phyloP scores from a whole-genome alignment of 2,888 invertebrate species.

The Scaeva pyrastri region DNA sequence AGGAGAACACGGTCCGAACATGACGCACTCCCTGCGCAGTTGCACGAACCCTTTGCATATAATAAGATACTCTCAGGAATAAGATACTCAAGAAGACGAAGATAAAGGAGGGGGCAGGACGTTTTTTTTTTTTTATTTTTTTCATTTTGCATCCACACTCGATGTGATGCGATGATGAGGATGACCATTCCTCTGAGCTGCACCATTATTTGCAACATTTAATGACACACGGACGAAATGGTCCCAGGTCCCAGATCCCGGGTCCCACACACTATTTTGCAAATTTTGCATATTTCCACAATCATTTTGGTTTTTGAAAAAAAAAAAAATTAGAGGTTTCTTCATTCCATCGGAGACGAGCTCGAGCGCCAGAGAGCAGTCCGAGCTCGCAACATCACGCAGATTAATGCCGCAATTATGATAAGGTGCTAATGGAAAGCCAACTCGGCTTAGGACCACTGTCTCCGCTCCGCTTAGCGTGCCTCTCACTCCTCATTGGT shows the following conservation, averaged over 20 bases:
- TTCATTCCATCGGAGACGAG: not conserved
- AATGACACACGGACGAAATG: slow-evolving; percentile 45
- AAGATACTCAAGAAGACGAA: slow-evolving; percentile 11
- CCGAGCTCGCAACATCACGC: slow-evolving; percentile 75
- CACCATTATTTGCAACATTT: slow-evolving; percentile 57
- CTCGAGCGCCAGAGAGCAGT: slow-evolving; percentile 28
- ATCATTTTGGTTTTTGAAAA: slow-evolving; percentile 27
- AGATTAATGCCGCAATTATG: slow-evolving; percentile 80
- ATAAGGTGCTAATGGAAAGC: slow-evolving; percentile 80
- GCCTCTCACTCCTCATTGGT: not conserved
- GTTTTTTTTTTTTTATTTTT: not conserved
- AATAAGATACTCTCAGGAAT: too few relatives aligned
- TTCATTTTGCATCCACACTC: not conserved
- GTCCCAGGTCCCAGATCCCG: not conserved
- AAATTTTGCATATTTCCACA: slow-evolving; percentile 66
- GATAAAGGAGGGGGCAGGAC: not conserved
- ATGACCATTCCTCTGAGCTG: slow-evolving; percentile 24
- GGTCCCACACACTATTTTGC: slow-evolving; percentile 52
- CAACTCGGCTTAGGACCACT: slow-evolving; percentile 75
- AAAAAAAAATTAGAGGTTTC: slow-evolving; percentile 15
- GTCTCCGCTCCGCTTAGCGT: not conserved
- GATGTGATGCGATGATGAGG: not conserved
- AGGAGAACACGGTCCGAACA: slow-evolving; percentile 75
- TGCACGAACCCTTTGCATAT: slow-evolving; percentile 58
- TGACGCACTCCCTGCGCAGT: slow-evolving; percentile 74